Evolutionary conservation across 2,888 invertebrate genomes (phyloP).

Genomic region (Coenonympha glycerion): DNA sequence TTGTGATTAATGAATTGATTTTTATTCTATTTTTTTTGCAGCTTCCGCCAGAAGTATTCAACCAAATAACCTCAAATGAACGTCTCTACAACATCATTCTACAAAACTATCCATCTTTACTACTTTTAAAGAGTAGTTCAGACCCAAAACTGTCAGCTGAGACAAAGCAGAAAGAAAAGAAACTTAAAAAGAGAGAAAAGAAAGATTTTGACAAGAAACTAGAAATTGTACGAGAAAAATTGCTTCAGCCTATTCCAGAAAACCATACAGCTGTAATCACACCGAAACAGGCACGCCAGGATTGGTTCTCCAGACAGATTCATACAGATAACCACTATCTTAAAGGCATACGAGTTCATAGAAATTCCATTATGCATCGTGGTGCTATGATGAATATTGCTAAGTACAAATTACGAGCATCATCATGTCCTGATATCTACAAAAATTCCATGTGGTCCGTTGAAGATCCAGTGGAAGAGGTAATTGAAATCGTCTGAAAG

Average conservation of each 20-base stretch:
- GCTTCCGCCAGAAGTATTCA: conserved; percentile 83
- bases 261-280: conserved; percentile 52
- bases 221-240: conserved; percentile 55
- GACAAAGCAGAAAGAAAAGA: conserved; percentile 38
- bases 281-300: conserved; percentile 47
- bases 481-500: conserved; percentile 19
- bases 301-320: conserved; percentile 72
- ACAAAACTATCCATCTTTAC: conserved; percentile 82
- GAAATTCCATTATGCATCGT: conserved; percentile 90
- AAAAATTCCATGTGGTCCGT: conserved; percentile 90
- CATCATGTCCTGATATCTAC: conserved; percentile 95
- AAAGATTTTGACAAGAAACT: conserved; percentile 64
- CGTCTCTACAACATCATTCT: conserved; percentile 81
- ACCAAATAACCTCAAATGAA: conserved; percentile 78
- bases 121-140: conserved; percentile 79
- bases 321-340: conserved; percentile 80
- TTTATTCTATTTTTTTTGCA: conserved; percentile 38
- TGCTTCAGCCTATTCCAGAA: conserved; percentile 66
- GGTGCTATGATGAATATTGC: conserved; percentile 90
- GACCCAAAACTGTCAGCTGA: conserved; percentile 76
- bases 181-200: conserved; percentile 35
- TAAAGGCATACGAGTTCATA: conserved; percentile 81
- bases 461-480: conserved; percentile 81
- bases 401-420: conserved; percentile 87
- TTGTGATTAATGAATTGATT: neutral